Evolutionary conservation across 2,888 invertebrate species (phyloP), one percentile per base, ranked within the genome.

Genomic region (Stenodera caucasica): DNA sequence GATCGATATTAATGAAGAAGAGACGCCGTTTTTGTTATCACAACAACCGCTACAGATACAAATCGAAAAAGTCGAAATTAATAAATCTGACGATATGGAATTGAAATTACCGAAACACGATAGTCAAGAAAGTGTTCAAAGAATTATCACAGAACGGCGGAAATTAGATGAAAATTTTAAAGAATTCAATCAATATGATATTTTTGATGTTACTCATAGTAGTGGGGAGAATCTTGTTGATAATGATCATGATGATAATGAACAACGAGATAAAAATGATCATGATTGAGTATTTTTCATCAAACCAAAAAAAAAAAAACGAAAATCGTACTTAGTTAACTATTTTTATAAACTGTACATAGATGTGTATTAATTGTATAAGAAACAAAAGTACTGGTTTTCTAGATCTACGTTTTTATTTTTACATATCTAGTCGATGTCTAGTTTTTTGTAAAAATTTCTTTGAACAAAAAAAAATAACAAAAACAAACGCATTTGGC

Each of bases 121-220:
- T 64, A 79, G 79, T 30, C 78, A 79, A 64, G 81, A 86, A 67
- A 85, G 84, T 67, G 85, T 86, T 66, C 83, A 86, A 73, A 84
- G 85, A 75, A 85, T 86, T 57, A 86, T 86, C 69, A 84, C 84
- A 9, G 86, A 86, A 75, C 81, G 86, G 66, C 79, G 86, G 65
- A 85, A 85, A 74, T 81, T 85, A 53, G 86, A 86, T 62, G 80
- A 83, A 35, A 78, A 75, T 58, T 66, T 78, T 3, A 78, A 77
- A 66, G 77, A 78, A 67, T 75, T 77, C 58, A 72, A 77, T 57
- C 71, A 75, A 55, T 77, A 70, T 60, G 78, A 79, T 66, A 80
- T 80, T 58, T 80, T 78, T 67, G 79, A 80, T 65, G 69, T 77
- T 23, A 70, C 72, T 23, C 71, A 73, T 58, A 68, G 75, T 60